A percentile compares a stretch with the other conserved stretches of the same genome.
These are phyloP conservation scores for Trichopoda pennipes DNA, from an alignment of 2,888 invertebrate genomes.

Conservation along the genomic window DNA sequence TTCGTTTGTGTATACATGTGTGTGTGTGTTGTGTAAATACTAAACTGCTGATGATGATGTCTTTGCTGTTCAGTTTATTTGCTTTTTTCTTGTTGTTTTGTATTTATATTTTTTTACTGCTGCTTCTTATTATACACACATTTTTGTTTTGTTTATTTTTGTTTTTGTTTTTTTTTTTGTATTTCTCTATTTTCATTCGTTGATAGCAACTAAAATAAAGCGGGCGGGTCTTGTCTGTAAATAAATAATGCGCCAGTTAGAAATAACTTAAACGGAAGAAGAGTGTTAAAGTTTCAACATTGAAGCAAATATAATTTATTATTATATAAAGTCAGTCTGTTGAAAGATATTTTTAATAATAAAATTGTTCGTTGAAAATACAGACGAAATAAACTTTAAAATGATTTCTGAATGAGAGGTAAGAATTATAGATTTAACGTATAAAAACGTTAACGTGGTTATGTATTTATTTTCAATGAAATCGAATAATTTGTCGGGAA, in stretches of 20 bases:
- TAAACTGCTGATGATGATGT: constrained; percentile 65
- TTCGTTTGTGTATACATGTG: background rate
- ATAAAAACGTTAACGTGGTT: no score
- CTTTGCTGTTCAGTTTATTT: constrained; percentile 63
- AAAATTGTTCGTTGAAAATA: background rate
- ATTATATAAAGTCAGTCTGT: constrained; percentile 2
- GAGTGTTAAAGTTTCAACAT: constrained; percentile 50
- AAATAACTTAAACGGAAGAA: constrained; percentile 64
- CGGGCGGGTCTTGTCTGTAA: constrained; percentile 71
- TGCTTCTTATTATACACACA: constrained; percentile 59
- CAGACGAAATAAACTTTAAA: no score
- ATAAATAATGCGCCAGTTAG: constrained; percentile 68
- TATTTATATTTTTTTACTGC: constrained; percentile 38
- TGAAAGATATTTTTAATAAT: background rate
- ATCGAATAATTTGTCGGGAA: no score
- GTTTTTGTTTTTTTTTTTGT: constrained; percentile 55
- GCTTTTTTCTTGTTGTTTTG: constrained; percentile 39
- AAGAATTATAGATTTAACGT: no score
- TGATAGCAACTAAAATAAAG: constrained; percentile 70
- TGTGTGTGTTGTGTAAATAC: constrained; percentile 15
- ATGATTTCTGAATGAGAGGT: no score
- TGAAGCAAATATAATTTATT: constrained; percentile 7
- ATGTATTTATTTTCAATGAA: no score
- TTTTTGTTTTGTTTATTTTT: constrained; percentile 52
- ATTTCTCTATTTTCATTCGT: constrained; percentile 71